phyloP scores from a whole-genome alignment of 1,140 invertebrate species.

The Apis laboriosa region DNA sequence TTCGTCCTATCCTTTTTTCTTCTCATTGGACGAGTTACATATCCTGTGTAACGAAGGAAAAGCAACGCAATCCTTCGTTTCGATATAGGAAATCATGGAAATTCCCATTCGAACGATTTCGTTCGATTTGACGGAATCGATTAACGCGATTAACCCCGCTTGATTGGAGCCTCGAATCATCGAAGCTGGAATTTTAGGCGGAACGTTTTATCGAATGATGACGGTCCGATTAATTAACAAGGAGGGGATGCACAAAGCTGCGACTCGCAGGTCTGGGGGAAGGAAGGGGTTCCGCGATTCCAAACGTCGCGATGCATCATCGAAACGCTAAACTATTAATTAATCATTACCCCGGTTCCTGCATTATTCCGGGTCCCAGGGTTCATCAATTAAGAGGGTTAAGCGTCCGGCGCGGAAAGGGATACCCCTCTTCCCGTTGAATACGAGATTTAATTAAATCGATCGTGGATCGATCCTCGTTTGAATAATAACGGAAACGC shows the following conservation, averaged over 20 bases:
- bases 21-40: too few relatives aligned
- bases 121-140: too few relatives aligned
- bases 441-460: slow-evolving; percentile 12
- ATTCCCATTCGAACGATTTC: too few relatives aligned
- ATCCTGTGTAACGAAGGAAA: too few relatives aligned
- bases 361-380: not conserved
- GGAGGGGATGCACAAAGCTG: too few relatives aligned
- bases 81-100: too few relatives aligned
- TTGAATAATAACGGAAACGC: not conserved
- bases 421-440: not conserved
- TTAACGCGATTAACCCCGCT: not conserved
- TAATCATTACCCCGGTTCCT: not conserved
- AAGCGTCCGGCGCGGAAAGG: not conserved
- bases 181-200: not conserved
- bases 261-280: not conserved
- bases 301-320: not conserved
- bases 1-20: too few relatives aligned
- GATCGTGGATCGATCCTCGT: not conserved
- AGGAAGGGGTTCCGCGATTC: not conserved
- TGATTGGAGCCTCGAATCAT: not conserved
- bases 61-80: too few relatives aligned
- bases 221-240: not conserved
- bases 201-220: slow-evolving; percentile 5
- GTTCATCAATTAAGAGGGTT: slow-evolving; percentile 7
- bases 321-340: slow-evolving; percentile 8